Evolutionary conservation across 2,797 vertebrate genomes (phyloP).

Genomic region (Catamblyrhynchus diadema): DNA sequence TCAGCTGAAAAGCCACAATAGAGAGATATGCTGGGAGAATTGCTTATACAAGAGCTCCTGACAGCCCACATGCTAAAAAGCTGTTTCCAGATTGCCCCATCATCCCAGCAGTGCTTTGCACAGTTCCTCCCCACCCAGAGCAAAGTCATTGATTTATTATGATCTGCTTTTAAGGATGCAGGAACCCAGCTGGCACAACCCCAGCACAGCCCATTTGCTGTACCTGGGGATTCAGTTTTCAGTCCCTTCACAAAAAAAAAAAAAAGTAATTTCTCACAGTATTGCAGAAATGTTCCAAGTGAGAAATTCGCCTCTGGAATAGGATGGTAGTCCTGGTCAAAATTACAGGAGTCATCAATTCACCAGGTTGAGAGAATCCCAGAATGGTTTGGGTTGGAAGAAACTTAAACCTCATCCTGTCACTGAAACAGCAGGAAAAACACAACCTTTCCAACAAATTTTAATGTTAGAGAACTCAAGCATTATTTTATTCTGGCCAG

Average conservation of each 20-base stretch:
- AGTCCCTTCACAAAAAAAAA: neutral
- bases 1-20: neutral
- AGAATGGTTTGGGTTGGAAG: neutral
- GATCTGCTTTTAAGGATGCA: neutral
- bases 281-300: neutral
- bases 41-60: neutral
- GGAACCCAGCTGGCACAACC: accelerated
- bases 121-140: neutral
- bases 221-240: neutral
- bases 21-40: neutral
- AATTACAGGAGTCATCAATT: neutral
- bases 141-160: neutral
- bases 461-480: neutral
- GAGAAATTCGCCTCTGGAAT: neutral
- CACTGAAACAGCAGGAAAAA: neutral
- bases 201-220: neutral
- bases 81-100: neutral
- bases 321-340: neutral
- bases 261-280: neutral
- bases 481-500: neutral
- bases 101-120: neutral
- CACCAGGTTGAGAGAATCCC: neutral
- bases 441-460: neutral
- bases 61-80: neutral
- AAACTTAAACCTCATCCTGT: neutral